Evolutionary conservation across 2,888 invertebrate genomes (phyloP).

Genomic region (Tenthredo amoena): DNA sequence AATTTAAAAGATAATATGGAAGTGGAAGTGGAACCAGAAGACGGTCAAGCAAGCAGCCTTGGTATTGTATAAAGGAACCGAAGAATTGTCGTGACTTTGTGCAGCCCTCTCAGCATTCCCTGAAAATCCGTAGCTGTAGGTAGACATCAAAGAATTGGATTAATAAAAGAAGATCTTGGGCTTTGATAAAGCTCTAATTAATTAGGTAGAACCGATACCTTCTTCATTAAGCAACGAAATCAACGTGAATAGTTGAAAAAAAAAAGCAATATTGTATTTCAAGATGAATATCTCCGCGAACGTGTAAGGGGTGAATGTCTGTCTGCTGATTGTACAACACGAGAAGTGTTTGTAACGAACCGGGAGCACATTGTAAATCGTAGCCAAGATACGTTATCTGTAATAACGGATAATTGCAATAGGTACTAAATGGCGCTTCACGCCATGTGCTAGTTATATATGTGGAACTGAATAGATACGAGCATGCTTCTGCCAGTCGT

Average conservation of each 20-base stretch:
- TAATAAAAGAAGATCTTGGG: neutral
- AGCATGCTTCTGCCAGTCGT: neutral
- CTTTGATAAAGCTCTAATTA: constrained; percentile 9
- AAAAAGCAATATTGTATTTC: neutral
- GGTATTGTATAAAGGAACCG: neutral
- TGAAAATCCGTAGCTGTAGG: neutral
- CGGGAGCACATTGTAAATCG: constrained; percentile 24
- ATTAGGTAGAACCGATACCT: neutral
- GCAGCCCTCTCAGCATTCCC: neutral
- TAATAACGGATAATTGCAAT: constrained; percentile 47
- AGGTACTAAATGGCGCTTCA: constrained; percentile 29
- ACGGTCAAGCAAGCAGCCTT: neutral
- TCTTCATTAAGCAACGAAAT: neutral
- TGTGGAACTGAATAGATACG: neutral
- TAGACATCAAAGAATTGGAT: neutral
- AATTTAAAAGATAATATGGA: constrained; percentile 1
- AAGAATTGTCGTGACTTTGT: neutral
- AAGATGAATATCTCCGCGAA: neutral
- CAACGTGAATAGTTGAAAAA: neutral
- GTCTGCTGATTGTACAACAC: neutral
- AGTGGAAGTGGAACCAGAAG: neutral
- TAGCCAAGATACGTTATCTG: constrained; percentile 33
- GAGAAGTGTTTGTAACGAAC: constrained; percentile 33
- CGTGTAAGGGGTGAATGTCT: neutral
- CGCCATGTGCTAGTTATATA: constrained; percentile 14